Evolutionary conservation across 2,113 vertebrate species (phyloP).

Genomic region (Rhea americana): DNA sequence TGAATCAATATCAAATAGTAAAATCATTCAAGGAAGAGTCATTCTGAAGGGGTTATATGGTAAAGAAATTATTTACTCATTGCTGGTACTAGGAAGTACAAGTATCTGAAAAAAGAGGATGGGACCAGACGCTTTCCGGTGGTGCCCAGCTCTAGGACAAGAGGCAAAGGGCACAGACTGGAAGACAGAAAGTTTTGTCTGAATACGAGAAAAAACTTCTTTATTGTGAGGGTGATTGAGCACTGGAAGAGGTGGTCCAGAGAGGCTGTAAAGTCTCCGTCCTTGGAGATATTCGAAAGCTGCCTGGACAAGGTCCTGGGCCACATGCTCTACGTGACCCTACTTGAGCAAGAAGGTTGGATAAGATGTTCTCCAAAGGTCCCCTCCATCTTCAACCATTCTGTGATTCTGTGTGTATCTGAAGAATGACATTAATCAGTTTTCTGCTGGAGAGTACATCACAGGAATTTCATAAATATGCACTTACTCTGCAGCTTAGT

Average conservation of each 20-base stretch:
- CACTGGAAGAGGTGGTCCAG: not conserved
- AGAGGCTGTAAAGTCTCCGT: not conserved
- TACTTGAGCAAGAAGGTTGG: no score
- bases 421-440: conserved; percentile 8
- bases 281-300: not conserved
- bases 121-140: no score
- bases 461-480: not conserved
- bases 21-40: not conserved
- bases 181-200: no score
- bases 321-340: no score
- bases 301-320: no score
- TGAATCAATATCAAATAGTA: not conserved
- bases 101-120: no score
- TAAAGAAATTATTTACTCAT: not conserved
- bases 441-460: conserved; percentile 6
- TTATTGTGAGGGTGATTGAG: not conserved
- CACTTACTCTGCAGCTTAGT: conserved; percentile 4
- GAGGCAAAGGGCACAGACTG: no score
- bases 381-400: not conserved
- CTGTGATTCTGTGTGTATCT: not conserved
- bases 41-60: not conserved
- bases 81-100: not conserved
- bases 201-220: not conserved
- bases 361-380: not conserved
- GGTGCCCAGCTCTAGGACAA: no score